Conservation (phyloP, 2,797 vertebrate genomes). For the Gastrophryne carolinensis region DNA sequence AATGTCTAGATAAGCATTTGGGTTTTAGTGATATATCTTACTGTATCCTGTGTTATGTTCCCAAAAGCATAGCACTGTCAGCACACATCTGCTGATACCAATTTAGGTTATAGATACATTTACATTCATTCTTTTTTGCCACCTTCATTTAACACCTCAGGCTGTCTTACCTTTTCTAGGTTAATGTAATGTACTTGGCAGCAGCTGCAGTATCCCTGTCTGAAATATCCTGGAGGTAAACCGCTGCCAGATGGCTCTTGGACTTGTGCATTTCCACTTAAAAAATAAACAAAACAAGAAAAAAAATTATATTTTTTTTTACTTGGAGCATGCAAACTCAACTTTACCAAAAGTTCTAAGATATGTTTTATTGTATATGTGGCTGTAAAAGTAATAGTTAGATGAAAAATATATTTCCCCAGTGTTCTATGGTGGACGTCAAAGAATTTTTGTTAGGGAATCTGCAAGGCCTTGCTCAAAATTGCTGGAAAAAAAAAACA, state of each 20-base stretch:
- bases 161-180: constrained; percentile 81
- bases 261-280: constrained; percentile 66
- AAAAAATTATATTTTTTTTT: no score
- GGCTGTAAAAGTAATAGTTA: no score
- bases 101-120: neutral
- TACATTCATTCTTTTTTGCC: neutral
- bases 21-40: neutral
- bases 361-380: no score
- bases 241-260: constrained; percentile 60
- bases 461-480: no score
- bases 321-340: no score
- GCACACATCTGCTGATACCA: neutral
- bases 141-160: neutral
- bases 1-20: no score
- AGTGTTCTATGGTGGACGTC: no score
- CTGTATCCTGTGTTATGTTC: neutral
- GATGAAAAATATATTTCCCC: no score
- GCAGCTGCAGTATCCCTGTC: constrained; percentile 88
- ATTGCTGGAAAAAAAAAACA: no score
- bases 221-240: constrained; percentile 66
- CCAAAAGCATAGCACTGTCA: neutral
- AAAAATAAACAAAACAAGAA: constrained; percentile 34
- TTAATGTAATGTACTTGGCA: constrained; percentile 83
- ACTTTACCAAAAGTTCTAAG: no score
- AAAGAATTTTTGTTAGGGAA: no score